These are phyloP conservation scores for Aphyosemion australe DNA, from an alignment of 2,113 vertebrate species.

Conservation along the genomic window DNA sequence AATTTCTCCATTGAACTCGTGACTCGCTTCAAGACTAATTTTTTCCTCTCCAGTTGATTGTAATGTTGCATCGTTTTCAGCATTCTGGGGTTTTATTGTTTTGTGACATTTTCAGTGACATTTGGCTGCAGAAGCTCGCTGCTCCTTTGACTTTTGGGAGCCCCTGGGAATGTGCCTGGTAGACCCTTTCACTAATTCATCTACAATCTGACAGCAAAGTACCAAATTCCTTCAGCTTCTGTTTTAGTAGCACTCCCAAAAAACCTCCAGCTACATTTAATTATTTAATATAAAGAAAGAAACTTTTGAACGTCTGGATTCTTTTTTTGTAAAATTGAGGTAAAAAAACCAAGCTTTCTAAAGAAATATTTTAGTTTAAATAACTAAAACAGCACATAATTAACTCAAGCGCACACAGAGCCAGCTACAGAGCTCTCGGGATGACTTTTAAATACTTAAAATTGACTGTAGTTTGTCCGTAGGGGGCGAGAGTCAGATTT, in stretches of 20 bases:
- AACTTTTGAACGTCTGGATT: neutral
- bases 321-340: too few relatives aligned
- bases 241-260: neutral
- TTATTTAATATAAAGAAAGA: neutral
- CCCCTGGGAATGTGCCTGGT: conserved; percentile 3
- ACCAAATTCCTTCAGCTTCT: neutral
- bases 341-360: too few relatives aligned
- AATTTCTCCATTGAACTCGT: too few relatives aligned
- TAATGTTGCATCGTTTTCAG: neutral
- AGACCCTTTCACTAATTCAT: neutral
- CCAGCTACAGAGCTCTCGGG: conserved; percentile 1
- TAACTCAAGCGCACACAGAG: conserved; percentile 14
- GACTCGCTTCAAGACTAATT: neutral
- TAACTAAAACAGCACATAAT: conserved; percentile 1
- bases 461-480: conserved; percentile 14
- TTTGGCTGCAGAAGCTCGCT: neutral
- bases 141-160: neutral
- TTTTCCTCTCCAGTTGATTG: neutral
- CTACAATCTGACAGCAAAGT: neutral
- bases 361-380: conserved; percentile 1
- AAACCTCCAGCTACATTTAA: neutral
- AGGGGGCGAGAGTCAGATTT: conserved; percentile 13
- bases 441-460: conserved; percentile 22
- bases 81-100: neutral
- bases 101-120: neutral